Evolutionary conservation across 2,888 invertebrate species (phyloP).

Genomic region (Hydriomena furcata): DNA sequence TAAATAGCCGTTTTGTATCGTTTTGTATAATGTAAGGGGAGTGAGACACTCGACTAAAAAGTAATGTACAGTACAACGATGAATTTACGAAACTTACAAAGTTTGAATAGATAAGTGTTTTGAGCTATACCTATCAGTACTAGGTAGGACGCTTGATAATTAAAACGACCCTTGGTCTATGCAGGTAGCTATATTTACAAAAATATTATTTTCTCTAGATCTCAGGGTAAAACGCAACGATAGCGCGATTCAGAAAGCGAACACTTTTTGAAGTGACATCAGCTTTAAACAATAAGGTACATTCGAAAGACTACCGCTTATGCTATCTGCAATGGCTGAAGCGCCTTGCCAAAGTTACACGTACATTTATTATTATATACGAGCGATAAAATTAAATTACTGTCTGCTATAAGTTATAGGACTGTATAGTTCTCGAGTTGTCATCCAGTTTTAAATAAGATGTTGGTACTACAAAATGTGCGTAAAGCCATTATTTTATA

Average conservation of each 20-base stretch:
- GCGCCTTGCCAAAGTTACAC: conserved; percentile 28
- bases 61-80: background rate
- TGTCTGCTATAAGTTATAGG: conserved; percentile 8
- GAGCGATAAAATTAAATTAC: conserved; percentile 26
- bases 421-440: conserved; percentile 11
- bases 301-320: conserved; percentile 9
- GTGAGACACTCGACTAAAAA: too few species aligned
- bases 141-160: too few species aligned
- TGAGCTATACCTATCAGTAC: too few species aligned
- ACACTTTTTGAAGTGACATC: too few species aligned
- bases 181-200: too few species aligned
- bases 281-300: too few species aligned
- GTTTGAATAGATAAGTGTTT: conserved; percentile 13
- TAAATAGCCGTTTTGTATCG: too few species aligned
- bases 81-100: background rate
- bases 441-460: conserved; percentile 13
- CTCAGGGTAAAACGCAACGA: too few species aligned
- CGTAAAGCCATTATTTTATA: background rate
- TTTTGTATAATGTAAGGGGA: too few species aligned
- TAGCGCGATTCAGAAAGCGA: too few species aligned
- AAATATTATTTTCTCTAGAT: too few species aligned
- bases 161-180: too few species aligned
- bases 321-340: conserved; percentile 24
- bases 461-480: conserved; percentile 6
- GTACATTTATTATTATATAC: conserved; percentile 21